A percentile compares a stretch with the other conserved stretches of the same genome.
Evolutionary conservation across 2,113 vertebrate genomes (phyloP).

Genomic region (Pelusios castaneus): DNA sequence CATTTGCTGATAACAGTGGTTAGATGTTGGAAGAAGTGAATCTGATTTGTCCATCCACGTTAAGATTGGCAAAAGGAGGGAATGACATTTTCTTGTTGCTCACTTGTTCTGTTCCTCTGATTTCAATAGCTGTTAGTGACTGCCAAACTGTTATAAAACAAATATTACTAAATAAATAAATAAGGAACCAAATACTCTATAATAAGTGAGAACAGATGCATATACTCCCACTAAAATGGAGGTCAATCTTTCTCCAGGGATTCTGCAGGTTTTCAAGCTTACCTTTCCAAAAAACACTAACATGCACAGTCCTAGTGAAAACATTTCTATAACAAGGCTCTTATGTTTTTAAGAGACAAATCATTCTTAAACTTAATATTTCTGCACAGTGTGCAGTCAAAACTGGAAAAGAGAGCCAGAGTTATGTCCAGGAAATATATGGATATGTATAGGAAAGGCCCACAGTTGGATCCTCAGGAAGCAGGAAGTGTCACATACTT

Average conservation of each 20-base stretch:
- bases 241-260: background rate
- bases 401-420: background rate
- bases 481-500: background rate
- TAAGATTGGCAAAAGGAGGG: background rate
- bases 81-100: background rate
- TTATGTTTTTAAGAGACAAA: background rate
- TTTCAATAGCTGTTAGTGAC: background rate
- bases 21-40: background rate
- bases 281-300: background rate
- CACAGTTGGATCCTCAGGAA: background rate
- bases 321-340: background rate
- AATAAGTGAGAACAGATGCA: background rate
- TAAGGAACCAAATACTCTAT: background rate
- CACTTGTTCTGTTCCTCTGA: background rate
- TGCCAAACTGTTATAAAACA: background rate
- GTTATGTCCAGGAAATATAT: background rate
- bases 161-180: background rate
- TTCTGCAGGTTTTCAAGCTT: background rate
- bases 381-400: background rate
- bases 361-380: background rate
- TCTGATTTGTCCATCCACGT: background rate
- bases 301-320: background rate
- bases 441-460: background rate
- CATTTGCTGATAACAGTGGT: background rate
- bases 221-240: fast-evolving